Conservation (phyloP, 1,140 invertebrate genomes). For the Arion vulgaris region DNA sequence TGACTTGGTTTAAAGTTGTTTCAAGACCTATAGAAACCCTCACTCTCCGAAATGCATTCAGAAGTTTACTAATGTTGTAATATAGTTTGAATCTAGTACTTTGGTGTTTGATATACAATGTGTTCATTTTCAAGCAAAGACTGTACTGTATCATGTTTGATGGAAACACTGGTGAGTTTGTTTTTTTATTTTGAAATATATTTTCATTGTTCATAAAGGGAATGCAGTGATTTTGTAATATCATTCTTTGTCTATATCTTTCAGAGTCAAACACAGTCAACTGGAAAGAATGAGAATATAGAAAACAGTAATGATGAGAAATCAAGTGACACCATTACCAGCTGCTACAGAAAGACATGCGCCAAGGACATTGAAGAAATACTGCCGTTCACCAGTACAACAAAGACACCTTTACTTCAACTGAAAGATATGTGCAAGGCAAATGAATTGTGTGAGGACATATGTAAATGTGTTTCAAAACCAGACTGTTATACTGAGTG, state of each 20-base stretch:
- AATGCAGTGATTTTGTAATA: no score
- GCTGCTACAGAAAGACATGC: not conserved
- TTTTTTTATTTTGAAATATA: no score
- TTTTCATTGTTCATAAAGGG: no score
- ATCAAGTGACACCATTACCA: not conserved
- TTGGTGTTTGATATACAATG: no score
- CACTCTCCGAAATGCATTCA: no score
- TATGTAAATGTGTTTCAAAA: not conserved
- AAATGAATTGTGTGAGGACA: not conserved
- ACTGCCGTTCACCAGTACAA: not conserved
- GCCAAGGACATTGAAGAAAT: not conserved
- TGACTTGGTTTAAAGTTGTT: no score
- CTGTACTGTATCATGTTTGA: no score
- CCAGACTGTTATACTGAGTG: not conserved
- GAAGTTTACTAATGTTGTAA: no score
- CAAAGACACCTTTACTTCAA: not conserved
- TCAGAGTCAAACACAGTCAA: not conserved
- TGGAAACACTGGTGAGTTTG: no score
- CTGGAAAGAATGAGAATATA: not conserved
- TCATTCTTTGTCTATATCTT: not conserved
- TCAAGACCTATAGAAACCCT: no score
- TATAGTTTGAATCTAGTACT: no score
- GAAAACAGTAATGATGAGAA: not conserved
- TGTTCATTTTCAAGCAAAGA: no score
- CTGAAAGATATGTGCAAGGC: not conserved